Evolutionary conservation across 2,113 vertebrate genomes (phyloP), one percentile per base, ranked within the genome.

Genomic region (Cynocephalus volans): DNA sequence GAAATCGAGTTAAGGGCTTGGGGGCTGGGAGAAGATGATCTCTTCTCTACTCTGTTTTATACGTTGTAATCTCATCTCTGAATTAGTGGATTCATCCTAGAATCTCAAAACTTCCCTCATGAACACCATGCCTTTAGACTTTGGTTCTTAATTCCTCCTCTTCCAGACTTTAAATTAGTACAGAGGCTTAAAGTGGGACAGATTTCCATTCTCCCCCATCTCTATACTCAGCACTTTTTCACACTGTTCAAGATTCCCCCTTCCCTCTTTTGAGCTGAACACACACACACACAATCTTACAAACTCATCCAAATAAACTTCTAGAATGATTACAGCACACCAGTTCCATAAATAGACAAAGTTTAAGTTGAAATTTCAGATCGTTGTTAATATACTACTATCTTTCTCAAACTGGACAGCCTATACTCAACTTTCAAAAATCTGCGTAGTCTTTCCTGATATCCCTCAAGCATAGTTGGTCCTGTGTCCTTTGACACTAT

Each of bases 291-390:
- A 81, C n/a, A 48, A 21, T 54, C 8, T 83, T 56, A 41, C 33
- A 75, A 65, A 54, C 5, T 8, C n/a, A 79, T n/a, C 82, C 54
- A 90, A 72, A 70, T 69, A 89, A 93, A 69, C 81, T 90, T 17
- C n/a, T 80, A 52, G 11, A 93, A 54, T 64, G 36, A 56, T 69
- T 48, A 73, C 13, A 73, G 45, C 13, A 90, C 19, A 18, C 5
- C 1, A 75, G 18, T 54, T 93, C 36, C 70, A 77, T 67, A 91
- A 95, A 72, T 72, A 90, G 58, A 90, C n/a, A 81, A 94, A 87
- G 13, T 79, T 84, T 54, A 96, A 64, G 69, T 23, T 96, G 26
- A 91, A 93, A 81, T 95, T 50, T 73, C 21, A 96, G 33, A 80
- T 65, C 1, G 85, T 62, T 60, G 36, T 33, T 33, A 94, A 58